Evolutionary conservation across 2,797 vertebrate species (phyloP).

Genomic region (Mormyrus hasselquistii): DNA sequence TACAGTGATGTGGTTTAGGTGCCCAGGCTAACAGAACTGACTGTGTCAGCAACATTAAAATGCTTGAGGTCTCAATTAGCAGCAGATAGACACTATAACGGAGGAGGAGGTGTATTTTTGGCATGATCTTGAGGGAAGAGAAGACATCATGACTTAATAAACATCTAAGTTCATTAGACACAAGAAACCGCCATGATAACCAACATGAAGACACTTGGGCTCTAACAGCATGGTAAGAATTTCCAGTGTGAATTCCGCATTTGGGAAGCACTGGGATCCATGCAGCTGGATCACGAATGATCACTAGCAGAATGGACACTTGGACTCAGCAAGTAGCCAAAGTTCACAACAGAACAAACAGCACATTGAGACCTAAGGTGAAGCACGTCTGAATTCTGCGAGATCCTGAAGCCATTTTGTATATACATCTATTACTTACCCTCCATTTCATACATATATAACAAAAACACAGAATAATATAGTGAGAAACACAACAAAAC

Average conservation of each 20-base stretch:
- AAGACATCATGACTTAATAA: neutral
- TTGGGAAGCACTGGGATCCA: neutral
- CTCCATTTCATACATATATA: neutral
- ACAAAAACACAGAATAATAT: neutral
- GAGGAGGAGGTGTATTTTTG: neutral
- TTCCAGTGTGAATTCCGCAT: neutral
- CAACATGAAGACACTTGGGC: neutral
- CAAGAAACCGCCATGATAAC: neutral
- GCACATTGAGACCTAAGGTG: neutral
- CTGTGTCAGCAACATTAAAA: neutral
- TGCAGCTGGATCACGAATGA: neutral
- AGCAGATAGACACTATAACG: neutral
- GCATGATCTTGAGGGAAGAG: neutral
- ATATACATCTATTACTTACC: neutral
- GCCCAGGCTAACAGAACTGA: neutral
- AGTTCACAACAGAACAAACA: neutral
- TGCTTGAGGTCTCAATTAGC: neutral
- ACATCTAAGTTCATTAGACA: neutral
- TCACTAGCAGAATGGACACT: neutral
- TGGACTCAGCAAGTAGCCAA: neutral
- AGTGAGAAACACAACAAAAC: neutral
- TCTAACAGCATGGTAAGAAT: neutral
- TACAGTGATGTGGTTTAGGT: neutral
- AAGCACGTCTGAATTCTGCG: neutral
- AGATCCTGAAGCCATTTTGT: neutral